Base-by-base conservation (phyloP, 2,113 vertebrate species). In the Falco punctatus region DNA sequence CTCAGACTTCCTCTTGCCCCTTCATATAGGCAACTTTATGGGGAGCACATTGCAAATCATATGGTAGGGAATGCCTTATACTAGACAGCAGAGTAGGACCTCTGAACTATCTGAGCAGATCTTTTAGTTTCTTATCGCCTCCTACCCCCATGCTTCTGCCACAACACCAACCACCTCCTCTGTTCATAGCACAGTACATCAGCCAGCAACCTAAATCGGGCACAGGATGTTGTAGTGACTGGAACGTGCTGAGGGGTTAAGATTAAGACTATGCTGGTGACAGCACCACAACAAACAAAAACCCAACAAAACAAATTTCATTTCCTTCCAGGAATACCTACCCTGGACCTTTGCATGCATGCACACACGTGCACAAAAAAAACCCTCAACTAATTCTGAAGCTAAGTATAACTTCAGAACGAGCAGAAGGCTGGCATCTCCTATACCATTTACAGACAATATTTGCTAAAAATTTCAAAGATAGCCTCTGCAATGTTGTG, bases 351-450 rank as follows among this genome's bases (percentile, higher is more conserved):
- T n/a, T 27, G 20, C 8, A 28, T 15, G 23, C 19, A 15, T 2
- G 5, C 17, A 75, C 32, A 30, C 11, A 30, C 5, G 9, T 1
- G 5, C 13, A 16, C 6, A 42, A 14, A 49, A 49, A 65, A 55
- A 7, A 0, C 1, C 10, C 14, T 4, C 62, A 40, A 4, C 3
- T 16, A 27, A 42, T 20, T 69, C 44, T 22, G 15, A 33, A 87
- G 35, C 14, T 16, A 65, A 35, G 19, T 7, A 27, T 1, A 0
- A 51, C 65, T 44, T 86, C 51, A 49, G 44, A 66, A 38, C 2
- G 11, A 78, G 6, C 30, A n/a, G 7, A n/a, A 49, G 12, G 15
- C 6, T 52, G 62, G 13, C 9, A 58, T 14, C 14, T 40, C 21
- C 35, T 57, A 10, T 0, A 54, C 15, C 28, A 32, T 15, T 49